Base-by-base conservation (phyloP, 2,113 vertebrate species). In the Spheniscus mendiculus region DNA sequence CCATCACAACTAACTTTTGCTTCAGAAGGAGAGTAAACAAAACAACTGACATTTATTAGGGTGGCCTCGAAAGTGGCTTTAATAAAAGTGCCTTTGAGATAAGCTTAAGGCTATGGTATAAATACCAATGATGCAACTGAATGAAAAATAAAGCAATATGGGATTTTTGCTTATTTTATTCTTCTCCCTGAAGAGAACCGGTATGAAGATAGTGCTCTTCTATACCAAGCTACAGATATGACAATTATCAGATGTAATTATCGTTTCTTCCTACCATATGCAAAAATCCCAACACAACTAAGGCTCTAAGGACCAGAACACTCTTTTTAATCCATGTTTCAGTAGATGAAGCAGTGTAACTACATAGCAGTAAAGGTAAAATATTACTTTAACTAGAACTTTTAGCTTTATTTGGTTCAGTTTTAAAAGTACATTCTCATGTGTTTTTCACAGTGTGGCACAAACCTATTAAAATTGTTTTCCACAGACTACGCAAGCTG, bases 391-490 rank as follows among this genome's bases (percentile, higher is more conserved):
- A 89, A 63, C 6, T 5, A 66, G 42, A 94, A 67, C 5, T 55
- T 91, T 90, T 38, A 78, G 7, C 30, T 94, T 84, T 62, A 47
- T 69, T 90, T 72, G 7, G 3, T 80, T 96, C 47, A 5, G 3
- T 89, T 91, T 90, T 49, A 70, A 72, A 87, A 72, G 19, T 38
- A 66, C 26, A 45, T 72, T 52, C 19, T 56, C 0, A 3, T 12
- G 47, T 52, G 38, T 42, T 88, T 93, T 86, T 94, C 36, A 74
- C 59, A 86, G 47, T 77, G 58, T 76, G 65, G 81, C 61, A 94
- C 38, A 85, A 97, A 59, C 53, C 74, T 55, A 80, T 91, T 88
- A 86, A 87, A 91, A 82, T 27, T 87, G 27, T 77, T 97, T 95
- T 86, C 72, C 50, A 95, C 21, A 55, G 25, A 58, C 72, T 52